phyloP scores from a whole-genome alignment of 2,113 vertebrate genomes.

The Poicephalus meyeri region DNA sequence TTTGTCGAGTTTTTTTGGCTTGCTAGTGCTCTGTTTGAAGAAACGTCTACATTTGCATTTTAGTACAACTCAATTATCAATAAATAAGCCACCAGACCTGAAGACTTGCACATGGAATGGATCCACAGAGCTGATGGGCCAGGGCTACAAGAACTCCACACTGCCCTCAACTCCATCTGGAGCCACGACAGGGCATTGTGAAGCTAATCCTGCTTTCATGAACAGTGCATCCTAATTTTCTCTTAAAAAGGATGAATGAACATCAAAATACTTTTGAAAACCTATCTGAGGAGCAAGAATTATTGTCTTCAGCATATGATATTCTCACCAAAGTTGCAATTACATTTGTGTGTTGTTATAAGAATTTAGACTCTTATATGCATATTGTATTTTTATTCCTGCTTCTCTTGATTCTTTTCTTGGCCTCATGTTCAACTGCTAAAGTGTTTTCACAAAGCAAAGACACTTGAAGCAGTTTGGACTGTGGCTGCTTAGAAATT shows the following conservation, averaged over 20 bases:
- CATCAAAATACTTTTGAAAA: neutral
- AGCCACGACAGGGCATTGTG: neutral
- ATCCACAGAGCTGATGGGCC: neutral
- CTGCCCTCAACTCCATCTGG: neutral
- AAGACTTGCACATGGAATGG: too few species aligned
- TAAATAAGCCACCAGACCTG: neutral
- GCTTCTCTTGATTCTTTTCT: neutral
- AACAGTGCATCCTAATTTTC: neutral
- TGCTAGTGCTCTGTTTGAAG: too few species aligned
- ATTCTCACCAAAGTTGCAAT: neutral
- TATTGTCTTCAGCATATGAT: neutral
- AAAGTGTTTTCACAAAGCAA: neutral
- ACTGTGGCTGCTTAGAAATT: neutral
- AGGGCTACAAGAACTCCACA: accelerated
- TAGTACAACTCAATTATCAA: too few species aligned
- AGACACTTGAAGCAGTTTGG: neutral
- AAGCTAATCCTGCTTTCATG: neutral
- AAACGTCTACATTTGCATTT: too few species aligned
- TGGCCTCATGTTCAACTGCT: neutral
- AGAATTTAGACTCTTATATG: neutral
- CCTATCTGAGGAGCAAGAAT: neutral
- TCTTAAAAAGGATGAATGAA: neutral
- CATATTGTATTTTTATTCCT: neutral
- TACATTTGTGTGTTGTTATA: neutral
- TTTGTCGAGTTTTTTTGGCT: too few species aligned